Base-by-base conservation (phyloP, 2,888 invertebrate genomes). In the Parasteatoda lunata region DNA sequence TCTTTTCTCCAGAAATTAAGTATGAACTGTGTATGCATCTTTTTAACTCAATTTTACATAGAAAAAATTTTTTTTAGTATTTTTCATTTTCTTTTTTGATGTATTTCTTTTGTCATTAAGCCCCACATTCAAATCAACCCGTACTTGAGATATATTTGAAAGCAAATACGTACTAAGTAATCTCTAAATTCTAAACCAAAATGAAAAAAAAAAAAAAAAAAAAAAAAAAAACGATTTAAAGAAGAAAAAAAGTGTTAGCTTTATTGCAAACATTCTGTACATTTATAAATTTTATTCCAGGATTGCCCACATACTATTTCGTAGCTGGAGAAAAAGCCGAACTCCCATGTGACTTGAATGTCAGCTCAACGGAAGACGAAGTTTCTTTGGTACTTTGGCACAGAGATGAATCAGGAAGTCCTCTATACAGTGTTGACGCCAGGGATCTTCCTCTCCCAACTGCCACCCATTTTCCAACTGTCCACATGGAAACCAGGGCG, bases 371-470 rank as follows among this genome's bases (percentile, higher is more conserved):
- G 49, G 90, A 90, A 70, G 89, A 90, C 75, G 89, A 89, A 77
- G 88, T 90, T 11, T 89, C 89, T n/a, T 84, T 90, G 45, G 89
- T 90, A 7, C 75, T 89, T 7, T 90, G 90, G 90, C 90, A 89
- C 72, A 79, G 86, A 30, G 89, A 88, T 47, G 89, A 87, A 47
- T 87, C 89, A 45, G 89, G 86, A 48, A 84, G 81, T 52, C 90
- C 90, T 9, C 73, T 90, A 45, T 90, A 90, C 77, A 88, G 86
- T n/a, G 84, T 90, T 4, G 90, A 90, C 72, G 88, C 90, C 7
- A 73, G 90, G 48, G 89, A 86, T 54, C 59, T 77, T 4, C 81
- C 89, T 13, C 66, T 90, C 13, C 75, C 88, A 9, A 79, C 84
- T 11, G 84, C 90, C 4, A 89, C 75, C 11, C 90, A 90, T 72